phyloP scores from a whole-genome alignment of 2,888 invertebrate species.

The Agelastica alni region DNA sequence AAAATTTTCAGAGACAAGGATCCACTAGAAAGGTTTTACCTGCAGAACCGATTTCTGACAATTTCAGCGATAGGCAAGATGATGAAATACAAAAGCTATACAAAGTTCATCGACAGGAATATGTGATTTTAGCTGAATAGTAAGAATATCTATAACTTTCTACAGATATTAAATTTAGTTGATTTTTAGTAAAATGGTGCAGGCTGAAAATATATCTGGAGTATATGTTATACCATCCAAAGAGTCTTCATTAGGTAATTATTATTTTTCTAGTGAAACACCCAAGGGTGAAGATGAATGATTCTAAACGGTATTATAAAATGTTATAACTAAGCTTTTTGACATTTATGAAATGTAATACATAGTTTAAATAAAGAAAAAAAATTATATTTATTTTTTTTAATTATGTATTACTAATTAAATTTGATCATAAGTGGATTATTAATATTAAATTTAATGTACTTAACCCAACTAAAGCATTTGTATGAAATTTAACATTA shows the following conservation, averaged over 20 bases:
- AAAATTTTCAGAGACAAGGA: constrained; percentile 60
- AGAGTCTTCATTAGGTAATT: constrained; percentile 78
- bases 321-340: too few species aligned
- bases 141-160: constrained; percentile 58
- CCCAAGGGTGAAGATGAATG: too few species aligned
- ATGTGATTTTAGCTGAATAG: constrained; percentile 91
- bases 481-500: too few species aligned
- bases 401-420: too few species aligned
- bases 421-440: too few species aligned
- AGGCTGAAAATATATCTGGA: constrained; percentile 83
- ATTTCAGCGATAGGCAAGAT: constrained; percentile 63
- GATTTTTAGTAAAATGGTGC: constrained; percentile 76
- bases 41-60: constrained; percentile 61
- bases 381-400: too few species aligned
- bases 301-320: too few species aligned
- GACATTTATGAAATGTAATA: too few species aligned
- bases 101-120: constrained; percentile 82
- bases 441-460: too few species aligned
- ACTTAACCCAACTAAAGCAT: too few species aligned
- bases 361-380: too few species aligned
- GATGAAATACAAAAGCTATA: constrained; percentile 67
- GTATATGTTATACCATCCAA: constrained; percentile 92
- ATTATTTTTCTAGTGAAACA: too few species aligned
- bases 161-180: background rate
- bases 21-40: constrained; percentile 64